A percentile compares a stretch with the other conserved stretches of the same genome.
phyloP scores from a whole-genome alignment of 2,888 invertebrate species.

The Plagodis dolabraria region DNA sequence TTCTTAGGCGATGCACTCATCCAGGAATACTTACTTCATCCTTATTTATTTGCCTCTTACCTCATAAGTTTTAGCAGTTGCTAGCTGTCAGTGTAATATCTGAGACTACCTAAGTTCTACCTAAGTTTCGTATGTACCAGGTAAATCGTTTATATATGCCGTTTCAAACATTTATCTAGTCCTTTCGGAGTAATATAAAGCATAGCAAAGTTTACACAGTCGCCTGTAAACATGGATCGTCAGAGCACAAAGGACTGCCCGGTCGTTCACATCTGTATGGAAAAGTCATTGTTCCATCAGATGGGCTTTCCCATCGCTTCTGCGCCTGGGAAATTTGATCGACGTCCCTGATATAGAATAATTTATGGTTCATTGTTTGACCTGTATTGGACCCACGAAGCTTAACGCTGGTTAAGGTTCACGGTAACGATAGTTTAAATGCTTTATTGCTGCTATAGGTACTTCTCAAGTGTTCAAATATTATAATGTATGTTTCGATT shows the following conservation, averaged over 20 bases:
- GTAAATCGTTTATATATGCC: too few relatives aligned
- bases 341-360: conserved; percentile 7
- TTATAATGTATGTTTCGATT: too few relatives aligned
- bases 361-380: conserved; percentile 18
- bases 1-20: conserved; percentile 7
- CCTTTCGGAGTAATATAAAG: neutral
- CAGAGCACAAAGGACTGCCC: conserved; percentile 46
- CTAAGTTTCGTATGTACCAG: too few relatives aligned
- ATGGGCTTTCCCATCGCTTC: conserved; percentile 46
- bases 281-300: conserved; percentile 44
- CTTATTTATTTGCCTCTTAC: conserved; percentile 2
- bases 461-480: too few relatives aligned
- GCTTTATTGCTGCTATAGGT: too few relatives aligned
- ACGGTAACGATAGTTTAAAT: neutral
- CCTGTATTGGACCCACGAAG: neutral
- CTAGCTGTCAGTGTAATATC: too few relatives aligned
- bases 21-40: conserved; percentile 4
- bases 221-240: conserved; percentile 11
- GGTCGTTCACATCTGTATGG: conserved; percentile 56
- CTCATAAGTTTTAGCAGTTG: neutral
- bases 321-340: conserved; percentile 18
- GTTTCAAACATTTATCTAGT: too few relatives aligned
- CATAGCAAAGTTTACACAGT: neutral
- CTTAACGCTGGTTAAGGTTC: neutral
- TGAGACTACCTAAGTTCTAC: too few relatives aligned